Conservation (phyloP, 2,113 vertebrate species). For the Spermophilus dauricus region DNA sequence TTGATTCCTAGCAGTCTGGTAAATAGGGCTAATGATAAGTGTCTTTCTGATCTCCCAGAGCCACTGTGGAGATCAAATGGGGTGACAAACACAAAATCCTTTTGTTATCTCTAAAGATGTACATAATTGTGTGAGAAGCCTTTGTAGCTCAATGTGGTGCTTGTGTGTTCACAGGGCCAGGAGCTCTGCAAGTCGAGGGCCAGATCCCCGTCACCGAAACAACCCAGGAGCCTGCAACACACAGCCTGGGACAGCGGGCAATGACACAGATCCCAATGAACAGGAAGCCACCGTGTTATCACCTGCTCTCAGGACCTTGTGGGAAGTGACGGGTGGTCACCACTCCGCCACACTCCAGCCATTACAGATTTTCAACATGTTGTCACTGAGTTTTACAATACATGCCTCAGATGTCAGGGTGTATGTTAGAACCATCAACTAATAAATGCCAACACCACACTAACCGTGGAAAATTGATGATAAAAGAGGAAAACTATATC, state of each 20-base stretch:
- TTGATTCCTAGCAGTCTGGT: neutral
- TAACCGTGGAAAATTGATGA: conserved; percentile 73
- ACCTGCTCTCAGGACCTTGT: fast-evolving
- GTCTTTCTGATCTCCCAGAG: neutral
- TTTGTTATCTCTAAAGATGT: neutral
- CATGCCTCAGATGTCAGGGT: conserved; percentile 56
- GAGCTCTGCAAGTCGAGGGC: neutral
- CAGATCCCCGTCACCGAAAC: neutral
- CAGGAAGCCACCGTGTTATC: neutral
- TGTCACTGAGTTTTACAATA: conserved; percentile 60
- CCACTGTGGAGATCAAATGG: neutral
- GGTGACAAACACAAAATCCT: neutral
- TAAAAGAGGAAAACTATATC: conserved; percentile 73
- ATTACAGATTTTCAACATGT: neutral
- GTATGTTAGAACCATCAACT: conserved; percentile 66
- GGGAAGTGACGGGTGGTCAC: fast-evolving
- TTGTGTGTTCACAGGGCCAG: fast-evolving
- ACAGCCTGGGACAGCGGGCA: neutral
- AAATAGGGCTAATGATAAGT: neutral
- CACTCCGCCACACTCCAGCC: conserved; percentile 9
- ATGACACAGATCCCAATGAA: neutral
- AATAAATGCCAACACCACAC: conserved; percentile 59
- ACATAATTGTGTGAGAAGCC: neutral
- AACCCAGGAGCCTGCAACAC: neutral
- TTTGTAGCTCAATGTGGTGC: neutral